phyloP scores from a whole-genome alignment of 2,113 vertebrate genomes.

The Sialia sialis region DNA sequence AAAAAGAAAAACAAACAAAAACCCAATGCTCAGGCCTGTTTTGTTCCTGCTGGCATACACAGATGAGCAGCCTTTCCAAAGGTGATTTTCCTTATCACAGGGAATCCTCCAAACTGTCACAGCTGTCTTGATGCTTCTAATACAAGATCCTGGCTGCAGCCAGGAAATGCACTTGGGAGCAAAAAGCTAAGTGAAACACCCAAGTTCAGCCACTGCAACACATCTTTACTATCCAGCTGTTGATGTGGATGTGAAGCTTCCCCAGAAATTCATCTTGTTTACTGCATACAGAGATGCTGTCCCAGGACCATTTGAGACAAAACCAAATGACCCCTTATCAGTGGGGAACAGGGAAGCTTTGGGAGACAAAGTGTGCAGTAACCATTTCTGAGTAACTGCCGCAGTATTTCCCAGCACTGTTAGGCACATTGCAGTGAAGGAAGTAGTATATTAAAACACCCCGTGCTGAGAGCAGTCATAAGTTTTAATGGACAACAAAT shows the following conservation, averaged over 20 bases:
- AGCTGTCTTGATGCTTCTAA: not conserved
- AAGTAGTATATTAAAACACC: not conserved
- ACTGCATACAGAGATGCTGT: not conserved
- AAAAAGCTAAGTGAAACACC: not conserved
- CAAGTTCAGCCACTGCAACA: not conserved
- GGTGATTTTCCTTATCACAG: not conserved
- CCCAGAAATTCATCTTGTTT: not conserved
- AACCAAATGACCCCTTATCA: not conserved
- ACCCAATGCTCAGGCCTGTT: not conserved
- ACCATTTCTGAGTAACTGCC: not conserved
- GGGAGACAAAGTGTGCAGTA: not conserved
- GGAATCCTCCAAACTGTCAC: not conserved
- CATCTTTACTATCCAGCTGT: not conserved
- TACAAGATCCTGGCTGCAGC: not conserved
- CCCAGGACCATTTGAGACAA: not conserved
- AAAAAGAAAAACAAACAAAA: not conserved
- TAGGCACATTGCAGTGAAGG: not conserved
- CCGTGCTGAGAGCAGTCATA: not conserved
- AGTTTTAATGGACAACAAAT: not conserved
- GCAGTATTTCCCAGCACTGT: not conserved
- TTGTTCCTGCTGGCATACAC: not conserved
- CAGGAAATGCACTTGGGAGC: not conserved
- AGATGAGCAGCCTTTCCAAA: not conserved
- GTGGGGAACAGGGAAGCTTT: not conserved
- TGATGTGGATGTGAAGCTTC: not conserved